Base-by-base conservation (phyloP, 2,888 invertebrate species). In the Catonia carolina region DNA sequence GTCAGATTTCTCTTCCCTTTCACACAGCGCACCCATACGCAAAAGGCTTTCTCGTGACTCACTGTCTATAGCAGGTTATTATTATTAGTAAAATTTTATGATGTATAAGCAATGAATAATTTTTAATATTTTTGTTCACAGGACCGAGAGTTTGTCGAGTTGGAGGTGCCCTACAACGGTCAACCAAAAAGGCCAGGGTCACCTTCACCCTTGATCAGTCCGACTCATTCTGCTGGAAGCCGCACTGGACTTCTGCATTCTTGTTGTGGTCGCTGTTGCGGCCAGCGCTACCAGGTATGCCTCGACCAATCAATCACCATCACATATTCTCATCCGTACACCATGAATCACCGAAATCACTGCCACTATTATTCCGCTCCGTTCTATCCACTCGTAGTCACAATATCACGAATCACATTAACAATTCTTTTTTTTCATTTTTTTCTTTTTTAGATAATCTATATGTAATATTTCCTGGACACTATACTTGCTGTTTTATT, bases 61-160 rank as follows among this genome's bases (percentile, higher is more conserved):
- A n/a, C n/a, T n/a, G n/a, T n/a, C n/a, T n/a, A n/a, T n/a, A n/a
- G n/a, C n/a, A n/a, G n/a, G n/a, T n/a, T n/a, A n/a, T n/a, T n/a
- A n/a, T n/a, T n/a, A n/a, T n/a, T n/a, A n/a, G n/a, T n/a, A n/a
- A n/a, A n/a, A n/a, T n/a, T n/a, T n/a, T n/a, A n/a, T n/a, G n/a
- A n/a, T n/a, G n/a, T n/a, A n/a, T n/a, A n/a, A n/a, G n/a, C n/a
- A n/a, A n/a, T n/a, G n/a, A n/a, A n/a, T n/a, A n/a, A n/a, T n/a
- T n/a, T n/a, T n/a, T n/a, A n/a, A n/a, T n/a, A n/a, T n/a, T n/a
- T 51, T 55, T 55, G 55, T 55, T 66, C 70, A 41, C 80, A 93
- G 93, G 95, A 97, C 75, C 88, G 96, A 56, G 95, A 96, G 76
- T 96, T 96, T 77, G 90, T 95, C 65, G 96, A 96, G 77, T 82